Base-by-base conservation (phyloP, 2,113 vertebrate species). In the Hepsetus odoe region DNA sequence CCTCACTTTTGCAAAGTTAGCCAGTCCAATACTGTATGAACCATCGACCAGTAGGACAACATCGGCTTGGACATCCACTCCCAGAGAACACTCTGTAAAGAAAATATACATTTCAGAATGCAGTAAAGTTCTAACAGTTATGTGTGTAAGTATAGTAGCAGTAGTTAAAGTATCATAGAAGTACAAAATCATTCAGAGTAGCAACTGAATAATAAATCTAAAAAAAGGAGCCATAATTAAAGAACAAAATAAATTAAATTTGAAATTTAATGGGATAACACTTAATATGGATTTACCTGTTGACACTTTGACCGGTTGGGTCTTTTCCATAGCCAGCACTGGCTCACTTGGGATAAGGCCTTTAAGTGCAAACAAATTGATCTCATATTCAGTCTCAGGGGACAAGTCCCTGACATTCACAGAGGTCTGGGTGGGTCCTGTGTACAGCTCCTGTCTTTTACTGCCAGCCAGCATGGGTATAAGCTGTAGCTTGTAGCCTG, bases 1-100 rank as follows among this genome's bases (percentile, higher is more conserved):
- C 88, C 95, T 95, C 72, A 99, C 97, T 94, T 99, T 99, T 77
- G 97, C 96, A 90, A 99, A 99, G 89, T 99, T 99, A 87, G 95
- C 93, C 77, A 99, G 94, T 83, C 98, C 97, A 77, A 99, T 99
- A 88, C 98, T 99, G 86, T 99, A 99, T 28, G 98, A 99, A 82
- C 98, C 98, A 69, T 99, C 98, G 49, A 99, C 97, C 89, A 99
- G 90, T 74, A 99, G 92, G 65, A 99, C 97, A 81, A 99, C 94
- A 77, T 99, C 98, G 5, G 98, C 98, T 90, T 99, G 97, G 83
- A 98, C 95, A 85, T 99, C 97, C 85, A 97, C 95, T 84, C 95
- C 97, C 86, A 96, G 91, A n/a, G 97, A 97, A 84, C 98, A 99
- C 83, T 99, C 98, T 99, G 90, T 35, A 80, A 80, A 85, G 87